Conservation (phyloP, 2,888 invertebrate species). For the Imbricaverruca yamaguchii region DNA sequence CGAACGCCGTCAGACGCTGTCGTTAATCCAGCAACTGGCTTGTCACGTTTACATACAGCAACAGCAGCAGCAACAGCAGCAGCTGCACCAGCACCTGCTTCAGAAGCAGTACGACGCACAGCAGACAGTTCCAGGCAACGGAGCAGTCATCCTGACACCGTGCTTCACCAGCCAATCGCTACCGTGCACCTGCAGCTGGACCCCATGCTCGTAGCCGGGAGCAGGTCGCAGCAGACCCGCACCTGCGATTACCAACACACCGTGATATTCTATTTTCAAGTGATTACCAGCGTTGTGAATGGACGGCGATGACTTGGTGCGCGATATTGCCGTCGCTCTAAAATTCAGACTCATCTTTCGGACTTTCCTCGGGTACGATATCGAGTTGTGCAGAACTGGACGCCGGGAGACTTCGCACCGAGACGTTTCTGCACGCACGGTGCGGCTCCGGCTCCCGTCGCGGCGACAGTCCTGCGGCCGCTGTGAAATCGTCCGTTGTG, state of each 20-base stretch:
- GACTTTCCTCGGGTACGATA: too few relatives aligned
- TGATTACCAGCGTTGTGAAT: neutral
- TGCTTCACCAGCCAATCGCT: neutral
- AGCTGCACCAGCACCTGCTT: neutral
- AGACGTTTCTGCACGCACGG: too few relatives aligned
- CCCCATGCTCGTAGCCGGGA: neutral
- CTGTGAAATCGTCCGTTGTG: too few relatives aligned
- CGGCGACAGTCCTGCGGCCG: too few relatives aligned
- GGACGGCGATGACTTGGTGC: neutral
- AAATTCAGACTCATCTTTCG: too few relatives aligned
- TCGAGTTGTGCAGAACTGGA: too few relatives aligned
- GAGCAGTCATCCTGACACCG: neutral
- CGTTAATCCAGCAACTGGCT: constrained; percentile 86
- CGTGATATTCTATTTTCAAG: constrained; percentile 18
- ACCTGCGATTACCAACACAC: neutral
- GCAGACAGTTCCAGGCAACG: neutral
- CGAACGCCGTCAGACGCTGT: constrained; percentile 91
- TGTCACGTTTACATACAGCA: constrained; percentile 37
- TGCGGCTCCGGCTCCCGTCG: too few relatives aligned
- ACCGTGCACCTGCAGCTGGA: neutral
- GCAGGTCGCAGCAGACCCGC: neutral
- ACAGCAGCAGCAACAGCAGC: neutral
- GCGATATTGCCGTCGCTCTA: neutral
- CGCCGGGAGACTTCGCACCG: too few relatives aligned
- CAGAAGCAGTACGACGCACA: neutral